A percentile compares a stretch with the other conserved stretches of the same genome.
These are phyloP conservation scores for Sclerurus mexicanus DNA, from an alignment of 2,113 vertebrate genomes.

Conservation along the genomic window DNA sequence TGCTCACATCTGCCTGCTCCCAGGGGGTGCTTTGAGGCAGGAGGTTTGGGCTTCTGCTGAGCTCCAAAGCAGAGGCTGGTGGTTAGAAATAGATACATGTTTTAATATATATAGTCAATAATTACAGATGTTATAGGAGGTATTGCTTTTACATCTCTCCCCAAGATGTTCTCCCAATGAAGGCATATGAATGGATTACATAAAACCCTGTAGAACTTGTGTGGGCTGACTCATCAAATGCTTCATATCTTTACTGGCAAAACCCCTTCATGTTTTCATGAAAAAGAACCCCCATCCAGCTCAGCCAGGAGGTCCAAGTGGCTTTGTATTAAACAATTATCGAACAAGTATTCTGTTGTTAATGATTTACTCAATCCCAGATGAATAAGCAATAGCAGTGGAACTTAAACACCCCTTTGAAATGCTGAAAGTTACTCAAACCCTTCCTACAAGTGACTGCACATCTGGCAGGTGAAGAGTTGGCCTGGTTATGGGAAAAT, in stretches of 20 bases:
- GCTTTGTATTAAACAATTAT: neutral
- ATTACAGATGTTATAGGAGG: neutral
- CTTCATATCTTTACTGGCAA: neutral
- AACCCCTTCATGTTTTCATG: neutral
- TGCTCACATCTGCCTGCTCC: neutral
- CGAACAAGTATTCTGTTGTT: neutral
- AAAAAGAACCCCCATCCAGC: neutral
- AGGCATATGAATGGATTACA: neutral
- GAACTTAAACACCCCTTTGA: neutral
- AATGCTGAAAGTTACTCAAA: neutral
- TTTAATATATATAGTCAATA: neutral
- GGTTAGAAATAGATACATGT: neutral
- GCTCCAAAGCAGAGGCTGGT: neutral
- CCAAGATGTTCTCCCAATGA: neutral
- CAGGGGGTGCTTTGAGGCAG: fast-evolving
- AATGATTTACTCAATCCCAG: neutral
- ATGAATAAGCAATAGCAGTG: neutral
- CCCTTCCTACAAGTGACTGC: neutral
- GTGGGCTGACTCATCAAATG: neutral
- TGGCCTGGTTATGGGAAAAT: neutral
- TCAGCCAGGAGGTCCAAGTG: neutral
- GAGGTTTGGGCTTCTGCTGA: neutral
- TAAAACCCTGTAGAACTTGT: neutral
- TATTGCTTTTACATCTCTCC: neutral
- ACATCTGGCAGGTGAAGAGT: fast-evolving